phyloP scores from a whole-genome alignment of 2,113 vertebrate genomes.

The Pyrgilauda ruficollis region DNA sequence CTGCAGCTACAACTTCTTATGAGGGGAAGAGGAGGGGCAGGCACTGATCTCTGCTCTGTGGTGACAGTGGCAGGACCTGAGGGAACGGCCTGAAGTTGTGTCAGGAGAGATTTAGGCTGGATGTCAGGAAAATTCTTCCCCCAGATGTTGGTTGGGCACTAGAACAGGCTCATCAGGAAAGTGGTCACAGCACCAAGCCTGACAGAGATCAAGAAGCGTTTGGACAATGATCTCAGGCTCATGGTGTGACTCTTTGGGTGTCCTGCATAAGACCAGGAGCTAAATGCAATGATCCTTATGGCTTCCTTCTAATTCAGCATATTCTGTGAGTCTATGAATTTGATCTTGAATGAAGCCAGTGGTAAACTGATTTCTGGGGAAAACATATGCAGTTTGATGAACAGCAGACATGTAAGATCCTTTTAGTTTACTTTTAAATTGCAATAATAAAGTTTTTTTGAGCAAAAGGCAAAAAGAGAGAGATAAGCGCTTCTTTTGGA shows the following conservation, averaged over 20 bases:
- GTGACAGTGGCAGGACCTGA: accelerated
- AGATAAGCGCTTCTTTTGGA: neutral
- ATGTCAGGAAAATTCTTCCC: neutral
- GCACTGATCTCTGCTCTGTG: neutral
- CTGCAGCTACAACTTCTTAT: accelerated
- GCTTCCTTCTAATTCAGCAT: neutral
- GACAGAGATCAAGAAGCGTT: accelerated
- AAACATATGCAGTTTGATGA: neutral
- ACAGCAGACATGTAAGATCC: neutral
- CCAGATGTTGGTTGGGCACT: accelerated
- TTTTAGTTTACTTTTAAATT: neutral
- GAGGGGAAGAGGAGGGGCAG: neutral
- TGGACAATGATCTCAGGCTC: neutral
- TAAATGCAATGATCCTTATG: neutral
- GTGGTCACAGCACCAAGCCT: neutral
- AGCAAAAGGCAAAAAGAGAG: neutral
- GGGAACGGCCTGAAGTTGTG: neutral
- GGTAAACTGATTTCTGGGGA: neutral
- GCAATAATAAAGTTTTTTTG: neutral
- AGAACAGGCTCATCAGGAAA: neutral
- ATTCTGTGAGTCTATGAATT: neutral
- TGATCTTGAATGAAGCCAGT: neutral
- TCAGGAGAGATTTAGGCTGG: neutral
- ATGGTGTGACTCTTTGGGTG: neutral
- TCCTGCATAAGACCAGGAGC: neutral